phyloP scores from a whole-genome alignment of 2,888 invertebrate species.

The Ichneumoninae sp. region DNA sequence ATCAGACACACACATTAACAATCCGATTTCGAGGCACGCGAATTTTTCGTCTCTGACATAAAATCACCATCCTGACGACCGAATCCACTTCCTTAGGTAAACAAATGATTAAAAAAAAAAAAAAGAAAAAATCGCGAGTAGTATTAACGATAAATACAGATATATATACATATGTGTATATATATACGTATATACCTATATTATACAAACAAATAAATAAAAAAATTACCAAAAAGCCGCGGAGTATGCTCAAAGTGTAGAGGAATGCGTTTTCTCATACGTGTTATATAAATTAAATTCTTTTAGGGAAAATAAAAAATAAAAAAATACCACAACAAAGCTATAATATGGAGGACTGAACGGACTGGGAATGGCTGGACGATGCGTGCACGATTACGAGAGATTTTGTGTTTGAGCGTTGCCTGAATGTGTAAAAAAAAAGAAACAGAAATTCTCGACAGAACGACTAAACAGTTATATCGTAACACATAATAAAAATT shows the following conservation, averaged over 20 bases:
- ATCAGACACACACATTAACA: constrained; percentile 19
- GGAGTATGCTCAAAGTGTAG: constrained; percentile 81
- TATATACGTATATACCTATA: constrained; percentile 36
- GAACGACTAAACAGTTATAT: constrained; percentile 51
- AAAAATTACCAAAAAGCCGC: constrained; percentile 74
- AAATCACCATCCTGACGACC: constrained; percentile 59
- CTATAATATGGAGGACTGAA: constrained; percentile 57
- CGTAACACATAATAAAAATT: constrained; percentile 61
- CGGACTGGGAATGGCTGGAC: constrained; percentile 59
- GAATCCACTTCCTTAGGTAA: constrained; percentile 62
- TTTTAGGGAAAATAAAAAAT: constrained; percentile 57
- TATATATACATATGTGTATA: constrained; percentile 28
- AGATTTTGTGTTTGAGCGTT: constrained; percentile 41
- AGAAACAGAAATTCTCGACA: constrained; percentile 28
- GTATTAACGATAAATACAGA: constrained; percentile 37
- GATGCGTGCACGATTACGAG: constrained; percentile 45
- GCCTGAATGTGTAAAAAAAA: constrained; percentile 34
- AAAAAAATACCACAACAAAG: constrained; percentile 57
- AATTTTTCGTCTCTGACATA: constrained; percentile 32
- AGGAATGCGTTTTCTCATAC: constrained; percentile 64
- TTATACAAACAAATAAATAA: constrained; percentile 46
- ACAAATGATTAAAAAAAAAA: constrained; percentile 46
- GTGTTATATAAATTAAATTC: constrained; percentile 61
- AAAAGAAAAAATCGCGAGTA: constrained; percentile 17
- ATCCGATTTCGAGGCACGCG: constrained; percentile 33